These are phyloP conservation scores for Cephalotes varians DNA, from an alignment of 2,888 invertebrate species.

Conservation along the genomic window DNA sequence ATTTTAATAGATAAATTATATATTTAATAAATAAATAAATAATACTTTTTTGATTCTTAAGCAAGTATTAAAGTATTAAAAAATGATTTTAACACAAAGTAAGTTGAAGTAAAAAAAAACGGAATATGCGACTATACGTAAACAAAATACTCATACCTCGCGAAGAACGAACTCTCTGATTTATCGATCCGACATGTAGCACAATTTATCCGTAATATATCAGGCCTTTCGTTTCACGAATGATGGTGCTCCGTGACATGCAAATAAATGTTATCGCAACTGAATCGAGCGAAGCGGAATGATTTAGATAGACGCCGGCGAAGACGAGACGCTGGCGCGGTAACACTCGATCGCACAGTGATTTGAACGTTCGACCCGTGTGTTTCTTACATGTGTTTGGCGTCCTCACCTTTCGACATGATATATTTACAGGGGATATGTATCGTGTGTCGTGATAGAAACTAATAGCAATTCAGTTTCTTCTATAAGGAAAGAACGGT, in stretches of 20 bases:
- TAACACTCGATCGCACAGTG: background rate
- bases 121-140: background rate
- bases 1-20: no score
- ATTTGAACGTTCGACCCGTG: background rate
- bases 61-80: background rate
- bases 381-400: background rate
- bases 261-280: background rate
- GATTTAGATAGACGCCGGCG: background rate
- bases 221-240: background rate
- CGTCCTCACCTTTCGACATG: slow-evolving; percentile 1
- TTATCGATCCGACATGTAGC: background rate
- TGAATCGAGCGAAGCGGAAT: background rate
- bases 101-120: background rate
- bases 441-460: slow-evolving; percentile 8
- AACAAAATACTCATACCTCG: slow-evolving; percentile 1
- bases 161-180: background rate
- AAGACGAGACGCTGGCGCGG: background rate
- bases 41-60: background rate
- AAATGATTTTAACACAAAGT: background rate
- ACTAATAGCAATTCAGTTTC: background rate
- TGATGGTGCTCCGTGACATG: background rate
- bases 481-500: no score
- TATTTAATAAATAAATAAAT: no score
- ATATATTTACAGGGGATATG: slow-evolving; percentile 7
- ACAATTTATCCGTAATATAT: background rate